Evolutionary conservation across 2,113 vertebrate genomes (phyloP).

Genomic region (Condylura cristata): DNA sequence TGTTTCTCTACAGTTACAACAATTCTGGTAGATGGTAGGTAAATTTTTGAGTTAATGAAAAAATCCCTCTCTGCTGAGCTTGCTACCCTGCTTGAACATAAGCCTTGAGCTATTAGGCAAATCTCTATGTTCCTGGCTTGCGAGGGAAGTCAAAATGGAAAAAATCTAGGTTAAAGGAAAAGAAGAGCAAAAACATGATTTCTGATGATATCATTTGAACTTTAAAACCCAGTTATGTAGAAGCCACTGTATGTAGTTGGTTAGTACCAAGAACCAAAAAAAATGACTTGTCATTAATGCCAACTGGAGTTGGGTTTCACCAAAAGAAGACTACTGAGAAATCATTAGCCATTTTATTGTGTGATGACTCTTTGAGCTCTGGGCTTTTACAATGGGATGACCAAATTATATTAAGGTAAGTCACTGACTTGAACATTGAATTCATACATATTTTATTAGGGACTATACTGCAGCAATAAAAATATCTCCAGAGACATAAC

Average conservation of each 20-base stretch:
- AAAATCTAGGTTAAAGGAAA: not conserved
- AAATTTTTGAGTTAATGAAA: not conserved
- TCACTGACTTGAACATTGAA: constrained; percentile 24
- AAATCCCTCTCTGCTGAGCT: not conserved
- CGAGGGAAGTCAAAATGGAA: not conserved
- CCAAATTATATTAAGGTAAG: not conserved
- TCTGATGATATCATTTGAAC: not conserved
- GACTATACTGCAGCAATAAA: not conserved
- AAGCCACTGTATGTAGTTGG: not conserved
- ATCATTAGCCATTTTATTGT: not conserved
- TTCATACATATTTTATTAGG: constrained; percentile 39
- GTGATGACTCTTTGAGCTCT: not conserved
- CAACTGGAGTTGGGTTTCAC: not conserved
- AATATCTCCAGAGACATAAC: not conserved
- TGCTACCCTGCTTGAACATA: not conserved
- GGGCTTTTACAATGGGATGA: not conserved
- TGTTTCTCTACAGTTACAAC: not conserved
- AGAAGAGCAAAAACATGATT: not conserved
- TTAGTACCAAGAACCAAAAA: not conserved
- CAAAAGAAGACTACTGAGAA: not conserved
- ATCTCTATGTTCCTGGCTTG: not conserved
- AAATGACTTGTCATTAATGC: not conserved
- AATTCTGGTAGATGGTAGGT: not conserved
- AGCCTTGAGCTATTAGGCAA: not conserved
- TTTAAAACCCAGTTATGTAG: not conserved